Evolutionary conservation across 2,113 vertebrate genomes (phyloP).

Genomic region (Connochaetes taurinus): DNA sequence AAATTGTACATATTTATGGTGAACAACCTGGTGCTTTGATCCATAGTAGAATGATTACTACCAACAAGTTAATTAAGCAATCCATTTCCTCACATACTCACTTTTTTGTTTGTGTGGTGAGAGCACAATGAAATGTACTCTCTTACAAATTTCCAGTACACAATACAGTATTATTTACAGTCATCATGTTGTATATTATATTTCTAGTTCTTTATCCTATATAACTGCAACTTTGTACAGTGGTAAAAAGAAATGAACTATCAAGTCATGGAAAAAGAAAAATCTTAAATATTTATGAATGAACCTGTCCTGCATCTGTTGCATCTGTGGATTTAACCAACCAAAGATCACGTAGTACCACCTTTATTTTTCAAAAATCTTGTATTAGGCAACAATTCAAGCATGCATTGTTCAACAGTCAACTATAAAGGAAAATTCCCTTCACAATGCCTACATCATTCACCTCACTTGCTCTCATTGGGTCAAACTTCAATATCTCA

Average conservation of each 20-base stretch:
- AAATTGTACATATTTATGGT: not conserved
- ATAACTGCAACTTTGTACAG: not conserved
- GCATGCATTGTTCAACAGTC: not conserved
- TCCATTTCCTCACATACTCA: not conserved
- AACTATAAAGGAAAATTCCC: not conserved
- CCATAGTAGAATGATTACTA: not conserved
- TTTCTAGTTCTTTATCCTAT: not conserved
- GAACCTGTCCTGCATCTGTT: not conserved
- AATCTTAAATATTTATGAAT: not conserved
- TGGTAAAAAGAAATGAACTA: not conserved
- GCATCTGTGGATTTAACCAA: not conserved
- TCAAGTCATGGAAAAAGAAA: not conserved
- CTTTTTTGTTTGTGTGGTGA: not conserved
- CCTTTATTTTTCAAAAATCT: not conserved
- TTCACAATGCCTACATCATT: not conserved
- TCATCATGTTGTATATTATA: not conserved
- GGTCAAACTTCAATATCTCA: not conserved
- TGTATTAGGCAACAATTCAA: not conserved
- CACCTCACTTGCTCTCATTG: not conserved
- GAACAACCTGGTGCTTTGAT: not conserved
- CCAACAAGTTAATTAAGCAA: not conserved
- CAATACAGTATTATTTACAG: not conserved
- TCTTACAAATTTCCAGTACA: not conserved
- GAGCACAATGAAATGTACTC: not conserved
- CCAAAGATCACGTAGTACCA: not conserved